These are phyloP conservation scores for Panulirus ornatus DNA, from an alignment of 1,140 invertebrate species.

Conservation along the genomic window DNA sequence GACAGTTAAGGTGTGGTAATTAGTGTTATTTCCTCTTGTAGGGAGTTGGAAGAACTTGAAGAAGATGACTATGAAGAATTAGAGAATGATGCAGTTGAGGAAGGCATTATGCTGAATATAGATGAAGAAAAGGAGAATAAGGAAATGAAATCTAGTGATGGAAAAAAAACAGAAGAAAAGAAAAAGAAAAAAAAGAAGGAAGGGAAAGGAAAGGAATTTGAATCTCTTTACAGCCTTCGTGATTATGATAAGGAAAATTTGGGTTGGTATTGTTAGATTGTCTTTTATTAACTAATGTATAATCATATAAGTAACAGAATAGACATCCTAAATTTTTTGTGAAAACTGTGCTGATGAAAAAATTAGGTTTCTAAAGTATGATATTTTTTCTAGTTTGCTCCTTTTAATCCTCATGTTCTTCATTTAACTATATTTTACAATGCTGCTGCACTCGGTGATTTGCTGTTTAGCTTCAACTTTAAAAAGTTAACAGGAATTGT, in stretches of 20 bases:
- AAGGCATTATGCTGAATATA: neutral
- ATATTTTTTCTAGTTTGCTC: too few species aligned
- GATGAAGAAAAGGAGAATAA: neutral
- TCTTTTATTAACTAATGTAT: too few species aligned
- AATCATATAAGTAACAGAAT: too few species aligned
- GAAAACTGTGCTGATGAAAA: neutral
- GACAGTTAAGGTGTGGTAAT: too few species aligned
- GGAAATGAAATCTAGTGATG: neutral
- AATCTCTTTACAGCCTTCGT: slow-evolving; percentile 12
- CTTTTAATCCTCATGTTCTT: too few species aligned
- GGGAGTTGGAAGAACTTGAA: slow-evolving; percentile 45
- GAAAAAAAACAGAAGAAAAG: neutral
- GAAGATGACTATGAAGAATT: slow-evolving; percentile 31
- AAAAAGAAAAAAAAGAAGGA: neutral
- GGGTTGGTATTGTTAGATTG: neutral
- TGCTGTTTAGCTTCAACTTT: too few species aligned
- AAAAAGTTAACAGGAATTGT: too few species aligned
- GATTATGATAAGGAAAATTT: slow-evolving; percentile 36
- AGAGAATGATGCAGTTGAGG: slow-evolving; percentile 28
- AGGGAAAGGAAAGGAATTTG: slow-evolving; percentile 20
- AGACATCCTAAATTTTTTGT: too few species aligned
- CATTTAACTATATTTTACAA: too few species aligned
- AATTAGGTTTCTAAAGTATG: too few species aligned
- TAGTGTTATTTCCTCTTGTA: neutral
- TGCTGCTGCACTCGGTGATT: too few species aligned